Base-by-base conservation (phyloP, 2,888 invertebrate genomes). In the Caenorhabditis wallacei region DNA sequence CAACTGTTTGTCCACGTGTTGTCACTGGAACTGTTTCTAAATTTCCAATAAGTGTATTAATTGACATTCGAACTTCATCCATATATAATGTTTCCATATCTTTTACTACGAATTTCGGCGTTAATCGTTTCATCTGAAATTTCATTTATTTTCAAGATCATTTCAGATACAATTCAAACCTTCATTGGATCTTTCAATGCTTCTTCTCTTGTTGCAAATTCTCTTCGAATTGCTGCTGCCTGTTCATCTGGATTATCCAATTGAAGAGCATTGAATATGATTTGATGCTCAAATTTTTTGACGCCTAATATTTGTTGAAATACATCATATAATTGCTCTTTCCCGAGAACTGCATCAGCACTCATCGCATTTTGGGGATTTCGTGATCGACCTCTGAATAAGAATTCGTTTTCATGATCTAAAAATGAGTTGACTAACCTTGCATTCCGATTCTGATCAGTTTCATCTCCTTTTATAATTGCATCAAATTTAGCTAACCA, bases 401-500 rank as follows among this genome's bases (percentile, higher is more conserved):
- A 18, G 18, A 2, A 43, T 43, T 43, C 16, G 13, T 43, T 13
- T 4, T 43, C 16, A 71, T 16, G 3, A 30, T 30, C 8, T 30
- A 8, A 30, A 8, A 30, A 30, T 30, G 30, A 30, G 8, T 5
- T 30, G 4, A 16, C 64, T 16, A 7, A 84, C 84, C 84, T 78
- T 26, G 84, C 89, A 84, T 85, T 64, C 69, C 88, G 79, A 84
- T 89, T 90, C 37, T 89, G 56, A 30, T 92, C 92, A 80, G 94
- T 94, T 81, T 94, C 94, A 81, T 94, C 94, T 35, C 94, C 94
- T 64, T 94, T 92, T 93, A 97, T 95, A 92, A 99, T 98, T 93
- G 97, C 97, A 94, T 99, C 99, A 93, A 98, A 98, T 93, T 98
- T 99, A 75, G 97, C 97, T 95, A 99, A 95, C 99, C 99, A 99